Evolutionary conservation across 2,797 vertebrate genomes (phyloP).

Genomic region (Naso thynnoides): DNA sequence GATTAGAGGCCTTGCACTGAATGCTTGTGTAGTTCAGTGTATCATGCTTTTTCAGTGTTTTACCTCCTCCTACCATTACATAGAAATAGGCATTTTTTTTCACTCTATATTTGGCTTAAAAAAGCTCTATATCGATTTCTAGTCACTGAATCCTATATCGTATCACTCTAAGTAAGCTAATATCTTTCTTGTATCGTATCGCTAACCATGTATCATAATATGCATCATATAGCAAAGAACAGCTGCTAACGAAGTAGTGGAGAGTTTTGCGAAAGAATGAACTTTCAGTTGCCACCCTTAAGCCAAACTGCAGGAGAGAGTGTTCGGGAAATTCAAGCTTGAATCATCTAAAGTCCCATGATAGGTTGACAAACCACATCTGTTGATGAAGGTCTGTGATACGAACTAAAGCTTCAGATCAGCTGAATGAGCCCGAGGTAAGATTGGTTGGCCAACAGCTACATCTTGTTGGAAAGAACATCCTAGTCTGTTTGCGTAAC

Average conservation of each 20-base stretch:
- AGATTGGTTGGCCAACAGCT: conserved; percentile 18
- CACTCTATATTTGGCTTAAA: too few species aligned
- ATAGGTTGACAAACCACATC: neutral
- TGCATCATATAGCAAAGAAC: too few species aligned
- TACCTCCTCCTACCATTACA: too few species aligned
- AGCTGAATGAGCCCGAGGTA: neutral
- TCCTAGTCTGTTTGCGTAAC: neutral
- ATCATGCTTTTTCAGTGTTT: too few species aligned
- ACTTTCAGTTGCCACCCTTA: neutral
- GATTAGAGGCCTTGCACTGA: too few species aligned
- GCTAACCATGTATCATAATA: too few species aligned
- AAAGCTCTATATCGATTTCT: too few species aligned
- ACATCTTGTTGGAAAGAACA: neutral
- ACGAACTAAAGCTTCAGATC: neutral
- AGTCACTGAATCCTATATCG: too few species aligned
- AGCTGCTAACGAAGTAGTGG: neutral
- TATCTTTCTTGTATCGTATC: too few species aligned
- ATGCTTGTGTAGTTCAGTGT: too few species aligned
- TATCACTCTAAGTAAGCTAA: too few species aligned
- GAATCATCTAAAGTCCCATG: neutral
- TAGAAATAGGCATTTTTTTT: too few species aligned
- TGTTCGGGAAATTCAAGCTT: neutral
- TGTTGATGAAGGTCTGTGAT: neutral
- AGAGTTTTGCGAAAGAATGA: neutral
- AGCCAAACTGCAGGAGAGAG: neutral